Percentiles rank a stretch among this genome's conserved stretches.
phyloP scores from a whole-genome alignment of 2,888 invertebrate species.

The Drosophila leonis region DNA sequence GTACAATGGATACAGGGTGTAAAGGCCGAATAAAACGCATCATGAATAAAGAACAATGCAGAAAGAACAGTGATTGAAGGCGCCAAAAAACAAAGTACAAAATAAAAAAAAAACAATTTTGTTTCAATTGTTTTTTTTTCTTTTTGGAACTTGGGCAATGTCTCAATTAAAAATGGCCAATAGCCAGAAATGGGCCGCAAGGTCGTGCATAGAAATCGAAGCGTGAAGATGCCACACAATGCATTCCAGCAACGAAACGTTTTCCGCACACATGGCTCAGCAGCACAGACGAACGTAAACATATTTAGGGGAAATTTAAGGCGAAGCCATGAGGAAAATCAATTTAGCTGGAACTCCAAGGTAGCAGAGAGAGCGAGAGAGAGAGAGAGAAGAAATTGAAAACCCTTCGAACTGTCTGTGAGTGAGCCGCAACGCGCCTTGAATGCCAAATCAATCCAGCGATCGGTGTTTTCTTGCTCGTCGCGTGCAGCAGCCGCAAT shows the following conservation, averaged over 20 bases:
- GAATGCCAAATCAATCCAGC: constrained; percentile 60
- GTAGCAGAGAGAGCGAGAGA: constrained; percentile 7
- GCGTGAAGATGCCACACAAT: constrained; percentile 40
- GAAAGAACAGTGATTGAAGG: constrained; percentile 32
- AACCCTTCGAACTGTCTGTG: constrained; percentile 29
- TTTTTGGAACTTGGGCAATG: constrained; percentile 45
- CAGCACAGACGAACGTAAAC: constrained; percentile 3
- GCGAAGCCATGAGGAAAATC: constrained; percentile 48
- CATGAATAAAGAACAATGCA: constrained; percentile 38
- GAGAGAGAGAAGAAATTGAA: constrained; percentile 3
- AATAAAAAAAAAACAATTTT: constrained; percentile 16
- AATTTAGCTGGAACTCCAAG: constrained; percentile 56
- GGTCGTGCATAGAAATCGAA: constrained; percentile 39
- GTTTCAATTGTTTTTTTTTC: constrained; percentile 25
- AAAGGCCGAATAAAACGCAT: constrained; percentile 9
- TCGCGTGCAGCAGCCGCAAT: constrained; percentile 74
- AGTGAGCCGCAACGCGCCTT: constrained; percentile 47
- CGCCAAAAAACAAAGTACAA: constrained; percentile 54
- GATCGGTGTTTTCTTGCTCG: constrained; percentile 39
- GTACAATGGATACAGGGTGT: background rate
- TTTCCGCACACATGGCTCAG: constrained; percentile 66
- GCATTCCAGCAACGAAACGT: constrained; percentile 54
- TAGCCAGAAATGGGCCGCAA: constrained; percentile 37
- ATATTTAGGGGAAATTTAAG: constrained; percentile 37
- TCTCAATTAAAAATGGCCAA: constrained; percentile 57